phyloP scores from a whole-genome alignment of 2,888 invertebrate species.

The Alsophila aescularia region DNA sequence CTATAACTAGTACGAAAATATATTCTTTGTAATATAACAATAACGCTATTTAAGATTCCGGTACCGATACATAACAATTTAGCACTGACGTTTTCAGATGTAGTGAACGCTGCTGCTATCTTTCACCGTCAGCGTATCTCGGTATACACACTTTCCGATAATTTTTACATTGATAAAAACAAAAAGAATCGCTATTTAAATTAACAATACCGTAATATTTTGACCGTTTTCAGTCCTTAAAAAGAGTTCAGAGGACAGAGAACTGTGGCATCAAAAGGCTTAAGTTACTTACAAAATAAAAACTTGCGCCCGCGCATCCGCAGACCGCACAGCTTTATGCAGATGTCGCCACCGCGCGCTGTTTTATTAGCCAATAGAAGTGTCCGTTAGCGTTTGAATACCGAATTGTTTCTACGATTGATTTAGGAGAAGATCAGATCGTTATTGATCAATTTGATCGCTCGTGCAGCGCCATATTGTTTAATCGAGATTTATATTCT shows the following conservation, averaged over 20 bases:
- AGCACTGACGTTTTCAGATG: no score
- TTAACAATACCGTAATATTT: neutral
- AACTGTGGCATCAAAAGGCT: neutral
- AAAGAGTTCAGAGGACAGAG: neutral
- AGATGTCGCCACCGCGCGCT: constrained; percentile 52
- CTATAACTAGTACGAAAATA: no score
- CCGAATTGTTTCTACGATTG: constrained; percentile 42
- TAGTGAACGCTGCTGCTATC: no score
- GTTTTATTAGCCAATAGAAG: constrained; percentile 63
- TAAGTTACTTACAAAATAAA: constrained; percentile 42
- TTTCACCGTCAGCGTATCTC: no score
- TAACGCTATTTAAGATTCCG: no score
- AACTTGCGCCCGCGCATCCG: constrained; percentile 54
- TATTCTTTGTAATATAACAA: no score
- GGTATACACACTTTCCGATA: no score
- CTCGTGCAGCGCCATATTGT: constrained; percentile 22
- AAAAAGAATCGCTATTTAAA: no score
- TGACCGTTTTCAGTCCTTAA: neutral
- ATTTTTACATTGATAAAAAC: no score
- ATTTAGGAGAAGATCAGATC: constrained; percentile 38
- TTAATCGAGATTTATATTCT: constrained; percentile 27
- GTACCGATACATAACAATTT: no score
- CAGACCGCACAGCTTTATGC: constrained; percentile 51
- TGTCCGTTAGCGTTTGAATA: constrained; percentile 51
- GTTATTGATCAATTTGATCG: constrained; percentile 37